Conservation (phyloP, 35 echinoderm and acorn worm genomes). For the Diadema setosum region DNA sequence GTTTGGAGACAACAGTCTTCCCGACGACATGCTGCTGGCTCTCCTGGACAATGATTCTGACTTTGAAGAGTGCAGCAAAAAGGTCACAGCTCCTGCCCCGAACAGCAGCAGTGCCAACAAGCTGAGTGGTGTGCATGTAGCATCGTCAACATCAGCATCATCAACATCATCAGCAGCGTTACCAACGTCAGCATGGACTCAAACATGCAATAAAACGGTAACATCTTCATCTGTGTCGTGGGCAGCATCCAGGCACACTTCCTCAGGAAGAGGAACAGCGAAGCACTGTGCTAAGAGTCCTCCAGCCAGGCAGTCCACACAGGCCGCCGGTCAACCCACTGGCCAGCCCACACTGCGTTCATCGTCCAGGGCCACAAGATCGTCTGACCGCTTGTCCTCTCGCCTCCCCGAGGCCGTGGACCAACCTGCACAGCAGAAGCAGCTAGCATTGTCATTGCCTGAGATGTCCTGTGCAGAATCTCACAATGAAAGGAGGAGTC, state of each 20-base stretch:
- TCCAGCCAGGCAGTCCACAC: neutral
- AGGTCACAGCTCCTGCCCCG: neutral
- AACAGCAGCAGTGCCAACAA: neutral
- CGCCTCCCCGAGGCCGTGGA: no score
- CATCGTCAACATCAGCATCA: no score
- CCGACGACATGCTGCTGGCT: conserved; percentile 1
- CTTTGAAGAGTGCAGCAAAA: neutral
- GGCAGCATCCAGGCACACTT: no score
- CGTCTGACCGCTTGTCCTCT: no score
- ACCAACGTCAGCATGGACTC: no score
- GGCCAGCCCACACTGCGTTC: no score
- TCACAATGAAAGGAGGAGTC: neutral
- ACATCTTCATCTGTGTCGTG: neutral
- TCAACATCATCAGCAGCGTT: no score
- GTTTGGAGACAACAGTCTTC: conserved; percentile 11
- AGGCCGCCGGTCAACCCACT: neutral
- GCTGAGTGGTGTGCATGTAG: no score
- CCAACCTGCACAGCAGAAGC: no score
- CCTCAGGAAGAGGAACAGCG: no score
- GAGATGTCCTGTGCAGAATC: neutral
- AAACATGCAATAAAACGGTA: no score
- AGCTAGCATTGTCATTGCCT: neutral
- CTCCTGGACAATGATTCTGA: conserved; percentile 16
- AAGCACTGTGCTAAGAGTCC: neutral
- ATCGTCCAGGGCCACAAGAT: no score